A percentile compares a stretch with the other conserved stretches of the same genome.
Conservation (phyloP, 2,888 invertebrate genomes). For the Eumerus sabulonum region DNA sequence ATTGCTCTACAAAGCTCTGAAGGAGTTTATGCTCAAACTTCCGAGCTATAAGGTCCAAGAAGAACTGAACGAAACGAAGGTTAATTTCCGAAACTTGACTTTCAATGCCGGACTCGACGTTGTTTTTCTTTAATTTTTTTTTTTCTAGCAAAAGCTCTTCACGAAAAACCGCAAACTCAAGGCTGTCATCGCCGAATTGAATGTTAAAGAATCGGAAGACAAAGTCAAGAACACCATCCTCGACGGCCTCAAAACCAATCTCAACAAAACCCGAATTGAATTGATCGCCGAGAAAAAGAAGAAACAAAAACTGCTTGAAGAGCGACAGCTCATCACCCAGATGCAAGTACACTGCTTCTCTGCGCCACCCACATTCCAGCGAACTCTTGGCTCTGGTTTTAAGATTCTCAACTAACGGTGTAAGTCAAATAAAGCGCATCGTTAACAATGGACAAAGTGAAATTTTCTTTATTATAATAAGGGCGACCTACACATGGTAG, state of each 20-base stretch:
- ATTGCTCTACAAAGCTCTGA: slow-evolving; percentile 75
- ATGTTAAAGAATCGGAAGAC: slow-evolving; percentile 74
- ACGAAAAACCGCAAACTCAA: slow-evolving; percentile 76
- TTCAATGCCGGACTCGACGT: background rate
- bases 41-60: slow-evolving; percentile 77
- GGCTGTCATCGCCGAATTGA: slow-evolving; percentile 76
- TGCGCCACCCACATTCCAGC: slow-evolving; percentile 75
- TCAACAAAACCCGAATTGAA: slow-evolving; percentile 75
- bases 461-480: slow-evolving; percentile 1
- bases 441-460: slow-evolving; percentile 5
- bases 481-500: background rate
- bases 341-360: slow-evolving; percentile 77
- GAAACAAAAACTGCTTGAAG: slow-evolving; percentile 76
- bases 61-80: slow-evolving; percentile 76
- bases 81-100: slow-evolving; percentile 63
- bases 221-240: slow-evolving; percentile 73
- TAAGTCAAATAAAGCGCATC: background rate
- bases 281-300: slow-evolving; percentile 75
- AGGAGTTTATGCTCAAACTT: slow-evolving; percentile 77
- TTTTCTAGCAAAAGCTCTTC: slow-evolving; percentile 73
- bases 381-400: slow-evolving; percentile 75
- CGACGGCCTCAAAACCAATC: slow-evolving; percentile 73
- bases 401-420: slow-evolving; percentile 70
- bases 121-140: background rate
- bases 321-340: slow-evolving; percentile 75